Base-by-base conservation (phyloP, 1,140 invertebrate genomes). In the Aphelinus certus region DNA sequence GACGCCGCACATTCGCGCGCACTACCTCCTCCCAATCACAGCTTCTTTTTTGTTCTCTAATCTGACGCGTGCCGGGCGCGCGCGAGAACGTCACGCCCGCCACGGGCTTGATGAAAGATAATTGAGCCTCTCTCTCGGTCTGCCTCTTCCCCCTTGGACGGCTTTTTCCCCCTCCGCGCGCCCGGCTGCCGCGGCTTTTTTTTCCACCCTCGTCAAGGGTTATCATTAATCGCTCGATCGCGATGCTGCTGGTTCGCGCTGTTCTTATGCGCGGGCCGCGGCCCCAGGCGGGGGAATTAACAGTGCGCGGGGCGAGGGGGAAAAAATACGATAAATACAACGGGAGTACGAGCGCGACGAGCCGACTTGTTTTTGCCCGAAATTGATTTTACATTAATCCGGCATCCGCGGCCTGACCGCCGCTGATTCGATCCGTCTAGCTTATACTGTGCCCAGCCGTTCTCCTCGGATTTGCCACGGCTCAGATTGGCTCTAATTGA, bases 41-140 rank as follows among this genome's bases (percentile, higher is more conserved):
- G 3, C 3, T 26, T 65, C 48, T 65, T 51, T 26, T 7, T 63
- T 63, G 1, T 63, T 9, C 45, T 63, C 3, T 51, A 51, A 47
- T 7, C 4, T 26, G 26, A 26, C 26, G 26, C 26, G 26, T 26
- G 26, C 26, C 26, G 26, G 26, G 26, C 26, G 26, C 26, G 26
- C 26, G 26, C 26, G 26, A 26, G 26, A 26, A 26, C 26, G 26
- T 77, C 82, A 80, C 62, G 73, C 68, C 68, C 79, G 80, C 80
- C 81, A 77, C 62, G 67, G 67, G 64, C 63, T 66, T 75, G 78
- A 77, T 79, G 75, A 77, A 56, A 79, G 76, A 76, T 82, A 81
- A 81, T 83, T 79, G 77, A 77, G 66, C 53, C 26, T 26, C 26
- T 26, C 26, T 26, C 66, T n/a, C 5, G 9, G 61, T 67, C 61